A percentile compares a stretch with the other conserved stretches of the same genome.
These are phyloP conservation scores for Ceyx cyanopectus DNA, from an alignment of 2,113 vertebrate species.

Conservation along the genomic window DNA sequence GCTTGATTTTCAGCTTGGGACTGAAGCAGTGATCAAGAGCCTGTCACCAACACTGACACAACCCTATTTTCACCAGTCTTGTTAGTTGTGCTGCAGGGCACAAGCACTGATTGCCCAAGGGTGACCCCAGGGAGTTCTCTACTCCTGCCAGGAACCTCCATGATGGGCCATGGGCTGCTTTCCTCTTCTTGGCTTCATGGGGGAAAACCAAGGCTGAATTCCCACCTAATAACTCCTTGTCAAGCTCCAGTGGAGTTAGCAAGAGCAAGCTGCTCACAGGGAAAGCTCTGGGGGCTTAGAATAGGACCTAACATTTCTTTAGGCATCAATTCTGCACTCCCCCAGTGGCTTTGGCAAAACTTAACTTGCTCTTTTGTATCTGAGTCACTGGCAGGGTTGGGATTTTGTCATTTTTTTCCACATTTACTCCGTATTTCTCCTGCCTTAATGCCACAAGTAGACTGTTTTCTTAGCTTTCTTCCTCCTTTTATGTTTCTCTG, in stretches of 20 bases:
- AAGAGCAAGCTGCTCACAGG: background rate
- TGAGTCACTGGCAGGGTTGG: background rate
- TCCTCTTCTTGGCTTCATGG: background rate
- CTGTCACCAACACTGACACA: background rate
- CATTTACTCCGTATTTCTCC: background rate
- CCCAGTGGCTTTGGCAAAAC: background rate
- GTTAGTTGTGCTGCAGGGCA: background rate
- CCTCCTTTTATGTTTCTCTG: background rate
- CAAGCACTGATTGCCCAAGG: background rate
- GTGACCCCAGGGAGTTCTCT: rapidly evolving
- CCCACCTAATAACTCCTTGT: background rate
- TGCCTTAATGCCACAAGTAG: background rate
- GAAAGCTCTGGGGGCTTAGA: background rate
- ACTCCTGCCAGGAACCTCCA: background rate
- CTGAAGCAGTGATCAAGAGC: background rate
- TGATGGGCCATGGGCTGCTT: background rate
- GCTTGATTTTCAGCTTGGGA: background rate
- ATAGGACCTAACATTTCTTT: background rate
- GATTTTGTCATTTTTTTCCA: background rate
- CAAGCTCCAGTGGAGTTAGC: background rate
- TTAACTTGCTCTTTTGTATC: background rate
- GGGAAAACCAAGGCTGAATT: background rate
- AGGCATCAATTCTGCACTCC: background rate
- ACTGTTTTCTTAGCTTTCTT: conserved; percentile 29
- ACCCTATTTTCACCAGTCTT: background rate